Evolutionary conservation across 1,140 invertebrate species (phyloP).

Genomic region (Coptotermes formosanus): DNA sequence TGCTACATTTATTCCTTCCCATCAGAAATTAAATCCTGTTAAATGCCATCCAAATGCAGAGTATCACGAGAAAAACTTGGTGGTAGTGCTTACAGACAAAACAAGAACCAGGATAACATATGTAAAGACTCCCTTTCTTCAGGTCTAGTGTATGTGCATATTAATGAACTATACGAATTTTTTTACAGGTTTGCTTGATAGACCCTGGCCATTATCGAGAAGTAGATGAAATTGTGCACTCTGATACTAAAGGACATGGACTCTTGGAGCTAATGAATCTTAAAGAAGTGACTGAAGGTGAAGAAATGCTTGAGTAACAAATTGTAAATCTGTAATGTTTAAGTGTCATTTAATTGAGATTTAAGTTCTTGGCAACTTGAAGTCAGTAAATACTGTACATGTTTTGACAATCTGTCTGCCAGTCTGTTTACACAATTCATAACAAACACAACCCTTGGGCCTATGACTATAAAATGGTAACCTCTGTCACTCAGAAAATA

Average conservation of each 20-base stretch:
- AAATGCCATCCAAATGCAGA: no score
- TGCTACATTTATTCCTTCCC: no score
- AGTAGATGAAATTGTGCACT: slow-evolving; percentile 79
- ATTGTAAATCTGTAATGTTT: neutral
- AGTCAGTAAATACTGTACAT: slow-evolving; percentile 24
- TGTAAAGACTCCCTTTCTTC: no score
- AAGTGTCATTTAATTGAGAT: neutral
- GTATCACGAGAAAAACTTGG: no score
- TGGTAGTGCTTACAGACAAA: no score
- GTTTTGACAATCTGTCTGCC: neutral
- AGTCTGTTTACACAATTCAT: neutral
- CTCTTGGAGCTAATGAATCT: slow-evolving; percentile 85
- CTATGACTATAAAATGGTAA: neutral
- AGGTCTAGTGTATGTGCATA: no score
- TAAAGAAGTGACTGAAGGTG: slow-evolving; percentile 89
- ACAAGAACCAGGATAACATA: no score
- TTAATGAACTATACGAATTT: neutral
- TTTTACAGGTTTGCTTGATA: slow-evolving; percentile 71
- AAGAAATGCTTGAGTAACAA: slow-evolving; percentile 63
- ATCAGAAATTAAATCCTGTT: no score
- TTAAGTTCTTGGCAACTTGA: neutral
- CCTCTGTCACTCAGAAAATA: neutral
- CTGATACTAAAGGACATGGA: slow-evolving; percentile 84
- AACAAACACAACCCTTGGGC: neutral
- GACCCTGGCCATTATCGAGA: slow-evolving; percentile 91